Evolutionary conservation across 2,113 vertebrate species (phyloP), one percentile per base, ranked within the genome.

Genomic region (Promerops cafer): DNA sequence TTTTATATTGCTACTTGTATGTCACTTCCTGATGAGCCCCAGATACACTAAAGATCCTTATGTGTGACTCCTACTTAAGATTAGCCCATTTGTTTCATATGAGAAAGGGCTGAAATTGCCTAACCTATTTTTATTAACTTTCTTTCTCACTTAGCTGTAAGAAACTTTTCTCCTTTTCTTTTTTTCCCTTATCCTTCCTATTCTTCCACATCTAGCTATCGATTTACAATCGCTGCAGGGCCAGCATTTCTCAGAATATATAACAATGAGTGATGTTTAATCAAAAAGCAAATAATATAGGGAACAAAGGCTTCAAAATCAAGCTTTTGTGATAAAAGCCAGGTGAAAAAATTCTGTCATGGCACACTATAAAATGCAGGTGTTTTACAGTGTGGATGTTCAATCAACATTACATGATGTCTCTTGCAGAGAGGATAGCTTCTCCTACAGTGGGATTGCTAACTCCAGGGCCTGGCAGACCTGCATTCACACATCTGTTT

Each of bases 51-150:
- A 87, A 89, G 65, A 91, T 82, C 37, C 60, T 92, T 64, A 93
- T 57, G 16, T 75, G 61, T 64, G 74, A 65, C 45, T 91, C 21
- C 17, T 85, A 13, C 12, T 87, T 87, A 76, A 50, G 91, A 93
- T 96, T 93, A 94, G 65, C 16, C 57, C 54, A 83, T 91, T 93
- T 95, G 70, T 91, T 93, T 94, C 70, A 42, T 53, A 76, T 64
- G 28, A 93, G 27, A 94, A 96, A 94, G 28, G 27, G 15, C 8
- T 93, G 53, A 83, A 82, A 89, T 92, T 95, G 23, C 53, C 89
- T 94, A 74, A 91, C 44, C 69, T 89, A 92, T 79, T 97, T 95
- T 93, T 94, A 71, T 92, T 87, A 91, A 71, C 69, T 93, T 76
- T 71, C 61, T 87, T 93, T 91, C 60, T 84, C 44, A 76, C 40